These are phyloP conservation scores for Galago senegalensis DNA, from an alignment of 2,797 vertebrate species.

Conservation along the genomic window DNA sequence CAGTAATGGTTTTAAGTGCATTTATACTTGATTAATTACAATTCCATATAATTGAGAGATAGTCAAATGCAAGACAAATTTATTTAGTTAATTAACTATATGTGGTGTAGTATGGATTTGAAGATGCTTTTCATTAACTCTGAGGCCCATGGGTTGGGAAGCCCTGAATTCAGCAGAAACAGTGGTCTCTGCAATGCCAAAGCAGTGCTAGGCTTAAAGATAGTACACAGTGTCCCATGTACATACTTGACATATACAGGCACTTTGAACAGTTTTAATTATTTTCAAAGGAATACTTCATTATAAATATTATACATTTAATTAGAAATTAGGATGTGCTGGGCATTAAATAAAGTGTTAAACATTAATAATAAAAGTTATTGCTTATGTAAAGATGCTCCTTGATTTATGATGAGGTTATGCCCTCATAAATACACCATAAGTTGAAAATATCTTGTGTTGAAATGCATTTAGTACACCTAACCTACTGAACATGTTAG, in stretches of 20 bases:
- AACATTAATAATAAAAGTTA: slow-evolving; percentile 38
- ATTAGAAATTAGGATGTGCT: background rate
- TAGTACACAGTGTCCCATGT: too few relatives aligned
- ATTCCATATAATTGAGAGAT: background rate
- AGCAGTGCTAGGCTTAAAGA: background rate
- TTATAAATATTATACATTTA: background rate
- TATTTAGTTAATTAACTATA: background rate
- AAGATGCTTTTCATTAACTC: background rate
- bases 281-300: background rate
- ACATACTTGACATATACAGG: background rate
- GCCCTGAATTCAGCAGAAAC: background rate
- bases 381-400: background rate
- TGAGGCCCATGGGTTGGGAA: background rate
- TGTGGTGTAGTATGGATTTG: background rate
- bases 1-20: background rate
- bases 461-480: background rate
- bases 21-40: slow-evolving; percentile 3
- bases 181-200: background rate
- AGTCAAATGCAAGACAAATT: background rate
- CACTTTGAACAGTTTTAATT: slow-evolving; percentile 11
- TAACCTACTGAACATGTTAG: background rate
- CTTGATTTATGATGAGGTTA: background rate
- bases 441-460: background rate
- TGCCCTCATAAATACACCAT: background rate
- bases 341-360: background rate